Evolutionary conservation across 2,888 invertebrate species (phyloP).

Genomic region (Luperina testacea): DNA sequence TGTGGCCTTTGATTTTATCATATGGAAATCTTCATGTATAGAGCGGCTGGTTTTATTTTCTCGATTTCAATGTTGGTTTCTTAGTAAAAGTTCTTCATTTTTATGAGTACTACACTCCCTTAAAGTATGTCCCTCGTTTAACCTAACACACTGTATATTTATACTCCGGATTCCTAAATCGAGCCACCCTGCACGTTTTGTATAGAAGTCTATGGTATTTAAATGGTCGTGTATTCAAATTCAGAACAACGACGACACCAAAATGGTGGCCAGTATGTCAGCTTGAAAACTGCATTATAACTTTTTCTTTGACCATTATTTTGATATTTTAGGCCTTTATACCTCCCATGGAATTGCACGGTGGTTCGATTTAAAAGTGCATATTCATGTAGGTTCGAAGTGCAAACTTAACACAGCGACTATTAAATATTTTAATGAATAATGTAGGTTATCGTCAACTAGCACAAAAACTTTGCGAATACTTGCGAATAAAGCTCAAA

Average conservation of each 20-base stretch:
- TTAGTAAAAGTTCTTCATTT: no score
- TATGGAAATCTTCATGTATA: background rate
- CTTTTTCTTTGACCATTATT: background rate
- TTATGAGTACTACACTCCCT: no score
- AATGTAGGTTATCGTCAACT: no score
- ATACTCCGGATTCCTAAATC: no score
- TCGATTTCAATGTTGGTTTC: no score
- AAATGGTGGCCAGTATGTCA: background rate
- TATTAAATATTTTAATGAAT: background rate
- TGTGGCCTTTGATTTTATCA: background rate
- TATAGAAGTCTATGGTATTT: background rate
- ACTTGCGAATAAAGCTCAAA: background rate
- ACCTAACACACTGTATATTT: no score
- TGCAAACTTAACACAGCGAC: background rate
- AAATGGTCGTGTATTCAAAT: background rate
- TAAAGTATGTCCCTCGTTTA: no score
- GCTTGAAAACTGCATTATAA: background rate
- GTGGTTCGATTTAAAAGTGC: background rate
- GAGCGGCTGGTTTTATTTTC: no score
- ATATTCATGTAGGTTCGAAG: background rate
- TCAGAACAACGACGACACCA: background rate
- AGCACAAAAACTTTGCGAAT: background rate
- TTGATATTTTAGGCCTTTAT: background rate
- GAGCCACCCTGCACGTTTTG: background rate
- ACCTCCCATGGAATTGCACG: background rate